Base-by-base conservation (phyloP, 2,113 vertebrate species). In the Ceratotherium simum region DNA sequence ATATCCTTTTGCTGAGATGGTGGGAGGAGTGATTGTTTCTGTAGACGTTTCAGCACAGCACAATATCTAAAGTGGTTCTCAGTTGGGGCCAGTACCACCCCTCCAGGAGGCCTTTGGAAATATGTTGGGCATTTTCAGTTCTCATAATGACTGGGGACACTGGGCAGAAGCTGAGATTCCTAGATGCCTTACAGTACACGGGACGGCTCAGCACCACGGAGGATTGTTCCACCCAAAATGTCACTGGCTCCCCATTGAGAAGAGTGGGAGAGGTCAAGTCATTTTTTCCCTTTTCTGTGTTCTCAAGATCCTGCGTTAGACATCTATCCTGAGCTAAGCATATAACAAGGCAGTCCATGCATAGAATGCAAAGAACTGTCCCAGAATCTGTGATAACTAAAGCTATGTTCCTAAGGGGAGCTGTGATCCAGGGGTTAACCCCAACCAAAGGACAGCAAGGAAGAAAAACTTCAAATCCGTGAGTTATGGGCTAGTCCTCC, bases 181-280 rank as follows among this genome's bases (percentile, higher is more conserved):
- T 39, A 9, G 31, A 21, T 60, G 16, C 8, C 21, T 17, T 31
- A 0, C 0, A 16, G 16, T 8, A 17, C 17, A 9, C 1, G 0
- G 1, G 9, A 29, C 46, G 64, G 27, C 62, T 79, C 7, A 25
- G 25, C 48, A 36, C 56, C 0, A 3, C 0, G 4, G 4, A 65
- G 5, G 17, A 21, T 25, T 16, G 0, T 29, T 20, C 12, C 5
- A 13, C 58, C 2, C 31, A 42, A 25, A 65, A 78, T 72, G 20
- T 73, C 39, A 18, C 75, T 27, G 48, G n/a, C 48, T 78, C 27
- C 67, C 64, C 56, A 4, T 8, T 39, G 18, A 60, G 62, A 60
- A 83, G 10, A 42, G 11, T 13, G 13, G 48, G 33, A 76, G 8
- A 60, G 7, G 46, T 9, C 25, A 36, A 62, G 48, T 27, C 42